Percentiles rank a stretch among this genome's conserved stretches.
Conservation (phyloP, 2,113 vertebrate species). For the Delphinus delphis region DNA sequence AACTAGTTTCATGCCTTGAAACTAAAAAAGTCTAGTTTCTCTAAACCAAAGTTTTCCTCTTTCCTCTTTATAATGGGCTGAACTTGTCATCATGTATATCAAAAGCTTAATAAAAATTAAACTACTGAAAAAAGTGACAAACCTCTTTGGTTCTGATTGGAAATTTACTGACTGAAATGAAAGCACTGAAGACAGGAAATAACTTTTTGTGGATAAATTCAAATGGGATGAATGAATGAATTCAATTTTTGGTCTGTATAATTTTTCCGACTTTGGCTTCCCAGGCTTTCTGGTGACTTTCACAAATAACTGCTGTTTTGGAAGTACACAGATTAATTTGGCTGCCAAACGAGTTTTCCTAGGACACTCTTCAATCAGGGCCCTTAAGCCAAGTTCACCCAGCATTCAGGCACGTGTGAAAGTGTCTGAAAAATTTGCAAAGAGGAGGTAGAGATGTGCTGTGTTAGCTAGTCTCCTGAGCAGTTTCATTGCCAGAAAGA, state of each 20-base stretch:
- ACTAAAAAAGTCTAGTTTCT: neutral
- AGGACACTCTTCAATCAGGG: neutral
- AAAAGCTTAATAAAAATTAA: conserved; percentile 30
- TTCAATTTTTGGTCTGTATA: neutral
- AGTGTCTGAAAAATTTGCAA: neutral
- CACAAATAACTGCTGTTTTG: neutral
- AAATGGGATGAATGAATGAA: neutral
- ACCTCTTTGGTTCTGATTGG: neutral
- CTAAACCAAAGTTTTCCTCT: neutral
- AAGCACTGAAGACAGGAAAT: neutral
- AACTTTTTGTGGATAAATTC: neutral
- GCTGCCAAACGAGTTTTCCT: neutral
- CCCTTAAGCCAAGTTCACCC: neutral
- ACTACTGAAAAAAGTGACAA: neutral
- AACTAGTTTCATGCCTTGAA: neutral
- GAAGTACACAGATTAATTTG: neutral
- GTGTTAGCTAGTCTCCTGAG: neutral
- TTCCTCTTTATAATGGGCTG: neutral
- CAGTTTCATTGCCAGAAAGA: neutral
- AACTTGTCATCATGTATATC: neutral
- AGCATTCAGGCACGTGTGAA: neutral
- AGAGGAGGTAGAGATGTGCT: neutral
- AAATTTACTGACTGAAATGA: conserved; percentile 8
- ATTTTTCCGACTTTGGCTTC: neutral
- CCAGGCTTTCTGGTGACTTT: neutral